Evolutionary conservation across 2,888 invertebrate species (phyloP).

Genomic region (Ptychoptera albimana): DNA sequence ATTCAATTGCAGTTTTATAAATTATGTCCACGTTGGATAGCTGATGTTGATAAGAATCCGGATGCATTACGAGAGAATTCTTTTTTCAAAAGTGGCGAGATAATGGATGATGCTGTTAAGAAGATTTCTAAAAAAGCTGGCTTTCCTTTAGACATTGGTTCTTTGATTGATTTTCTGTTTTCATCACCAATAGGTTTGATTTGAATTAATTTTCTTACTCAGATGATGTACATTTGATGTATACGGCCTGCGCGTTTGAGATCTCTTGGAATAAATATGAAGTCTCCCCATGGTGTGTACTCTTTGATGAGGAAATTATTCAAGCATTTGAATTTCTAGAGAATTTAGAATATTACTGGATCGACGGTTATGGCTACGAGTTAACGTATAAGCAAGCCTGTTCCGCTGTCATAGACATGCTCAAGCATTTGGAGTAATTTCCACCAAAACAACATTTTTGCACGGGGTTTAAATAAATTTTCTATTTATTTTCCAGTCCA

Average conservation of each 20-base stretch:
- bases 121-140: constrained; percentile 44
- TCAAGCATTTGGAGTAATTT: constrained; percentile 49
- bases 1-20: constrained; percentile 55
- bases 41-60: constrained; percentile 51
- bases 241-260: constrained; percentile 63
- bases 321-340: constrained; percentile 52
- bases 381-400: constrained; percentile 64
- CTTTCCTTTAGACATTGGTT: constrained; percentile 24
- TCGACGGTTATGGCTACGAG: constrained; percentile 63
- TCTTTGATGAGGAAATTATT: constrained; percentile 45
- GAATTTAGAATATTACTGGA: constrained; percentile 67
- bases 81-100: constrained; percentile 35
- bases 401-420: constrained; percentile 50
- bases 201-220: constrained; percentile 14
- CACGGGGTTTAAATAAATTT: not conserved
- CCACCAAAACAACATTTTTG: not conserved
- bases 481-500: constrained; percentile 14
- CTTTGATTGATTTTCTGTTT: not conserved
- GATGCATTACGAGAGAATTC: constrained; percentile 39
- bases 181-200: constrained; percentile 1
- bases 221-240: constrained; percentile 48
- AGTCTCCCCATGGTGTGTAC: constrained; percentile 64
- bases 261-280: constrained; percentile 55
- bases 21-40: constrained; percentile 52
- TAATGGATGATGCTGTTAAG: constrained; percentile 40